phyloP scores from a whole-genome alignment of 2,797 vertebrate genomes.

The Cichlasoma orientale region DNA sequence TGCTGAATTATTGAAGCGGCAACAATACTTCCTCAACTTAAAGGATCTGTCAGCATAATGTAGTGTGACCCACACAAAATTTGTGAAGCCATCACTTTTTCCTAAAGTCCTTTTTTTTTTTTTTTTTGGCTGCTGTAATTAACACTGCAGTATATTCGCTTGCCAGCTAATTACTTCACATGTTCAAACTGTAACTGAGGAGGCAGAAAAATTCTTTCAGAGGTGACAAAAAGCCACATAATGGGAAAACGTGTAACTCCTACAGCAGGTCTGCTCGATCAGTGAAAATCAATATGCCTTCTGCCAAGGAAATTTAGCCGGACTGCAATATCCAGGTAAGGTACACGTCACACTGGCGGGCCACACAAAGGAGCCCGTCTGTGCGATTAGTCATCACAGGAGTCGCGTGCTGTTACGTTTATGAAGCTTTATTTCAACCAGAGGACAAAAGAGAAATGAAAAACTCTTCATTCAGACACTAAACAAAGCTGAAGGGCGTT shows the following conservation, averaged over 20 bases:
- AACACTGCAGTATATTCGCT: constrained; percentile 43
- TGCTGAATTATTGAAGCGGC: constrained; percentile 50
- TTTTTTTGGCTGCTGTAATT: constrained; percentile 42
- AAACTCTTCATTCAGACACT: constrained; percentile 61
- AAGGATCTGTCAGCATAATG: constrained; percentile 37
- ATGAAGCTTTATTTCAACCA: constrained; percentile 70
- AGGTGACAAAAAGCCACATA: constrained; percentile 54
- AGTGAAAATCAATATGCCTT: constrained; percentile 72
- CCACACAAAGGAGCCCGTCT: constrained; percentile 1
- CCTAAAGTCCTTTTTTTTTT: not conserved
- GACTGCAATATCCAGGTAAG: constrained; percentile 36
- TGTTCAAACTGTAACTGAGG: constrained; percentile 23
- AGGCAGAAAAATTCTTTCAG: constrained; percentile 32
- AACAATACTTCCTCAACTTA: constrained; percentile 20
- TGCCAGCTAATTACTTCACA: constrained; percentile 40
- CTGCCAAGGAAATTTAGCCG: constrained; percentile 50
- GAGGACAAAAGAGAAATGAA: constrained; percentile 50
- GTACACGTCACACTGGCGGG: constrained; percentile 39
- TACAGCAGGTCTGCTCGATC: constrained; percentile 56
- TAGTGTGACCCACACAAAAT: not conserved
- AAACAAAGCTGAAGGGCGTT: constrained; percentile 51
- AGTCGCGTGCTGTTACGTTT: constrained; percentile 31
- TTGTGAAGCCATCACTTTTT: constrained; percentile 43
- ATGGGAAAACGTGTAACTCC: constrained; percentile 67
- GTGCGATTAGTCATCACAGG: constrained; percentile 46